phyloP scores from a whole-genome alignment of 2,797 vertebrate species.

The Hydrolagus colliei region DNA sequence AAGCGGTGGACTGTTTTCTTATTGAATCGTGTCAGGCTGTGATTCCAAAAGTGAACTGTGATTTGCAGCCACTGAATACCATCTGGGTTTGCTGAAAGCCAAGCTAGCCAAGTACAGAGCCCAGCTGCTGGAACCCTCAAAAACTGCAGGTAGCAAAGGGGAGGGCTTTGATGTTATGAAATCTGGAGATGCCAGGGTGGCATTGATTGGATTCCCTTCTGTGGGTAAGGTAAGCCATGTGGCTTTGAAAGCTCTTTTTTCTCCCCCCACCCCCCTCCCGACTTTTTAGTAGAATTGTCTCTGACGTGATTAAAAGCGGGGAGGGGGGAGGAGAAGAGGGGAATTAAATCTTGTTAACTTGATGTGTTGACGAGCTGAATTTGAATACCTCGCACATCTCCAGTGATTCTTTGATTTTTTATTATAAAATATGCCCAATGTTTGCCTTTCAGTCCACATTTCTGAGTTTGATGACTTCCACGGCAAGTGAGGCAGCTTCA shows the following conservation, averaged over 20 bases:
- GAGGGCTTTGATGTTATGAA: constrained; percentile 99
- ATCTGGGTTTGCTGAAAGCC: constrained; percentile 90
- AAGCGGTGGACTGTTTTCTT: neutral
- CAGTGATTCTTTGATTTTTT: neutral
- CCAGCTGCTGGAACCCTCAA: constrained; percentile 88
- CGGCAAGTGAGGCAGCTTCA: constrained; percentile 87
- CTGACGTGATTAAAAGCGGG: too few relatives aligned
- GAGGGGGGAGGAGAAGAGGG: too few relatives aligned
- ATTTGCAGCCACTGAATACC: constrained; percentile 85
- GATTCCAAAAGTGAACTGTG: neutral
- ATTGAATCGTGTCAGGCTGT: neutral
- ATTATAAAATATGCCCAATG: neutral
- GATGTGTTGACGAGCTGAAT: neutral
- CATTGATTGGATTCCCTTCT: constrained; percentile 91
- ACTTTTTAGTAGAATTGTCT: too few relatives aligned
- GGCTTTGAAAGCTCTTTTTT: neutral
- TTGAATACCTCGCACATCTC: neutral
- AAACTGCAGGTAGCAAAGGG: constrained; percentile 81
- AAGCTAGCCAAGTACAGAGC: constrained; percentile 94
- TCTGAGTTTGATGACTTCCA: constrained; percentile 93
- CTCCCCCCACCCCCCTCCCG: too few relatives aligned
- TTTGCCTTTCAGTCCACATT: constrained; percentile 80
- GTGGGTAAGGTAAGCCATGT: constrained; percentile 85
- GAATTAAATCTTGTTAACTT: too few relatives aligned
- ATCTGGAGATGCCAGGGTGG: constrained; percentile 92